Base-by-base conservation (phyloP, 2,888 invertebrate species). In the Hoplodrina blanda region DNA sequence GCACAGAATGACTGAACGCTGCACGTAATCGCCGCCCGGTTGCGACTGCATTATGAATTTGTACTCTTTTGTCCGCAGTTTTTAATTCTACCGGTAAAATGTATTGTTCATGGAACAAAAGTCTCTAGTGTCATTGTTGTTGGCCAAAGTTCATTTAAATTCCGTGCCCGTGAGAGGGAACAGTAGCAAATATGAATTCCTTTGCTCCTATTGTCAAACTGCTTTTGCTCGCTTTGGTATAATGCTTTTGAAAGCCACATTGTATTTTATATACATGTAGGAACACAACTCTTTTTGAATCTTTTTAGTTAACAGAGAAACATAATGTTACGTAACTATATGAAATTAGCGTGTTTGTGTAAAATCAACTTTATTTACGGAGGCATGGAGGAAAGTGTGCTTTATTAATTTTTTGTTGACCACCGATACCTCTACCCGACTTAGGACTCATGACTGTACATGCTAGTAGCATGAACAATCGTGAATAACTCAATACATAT, bases 91-190 rank as follows among this genome's bases (percentile, higher is more conserved):
- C 94, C 94, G 92, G 95, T 92, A 92, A 94, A 95, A 94, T 94
- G 94, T 94, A 95, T 95, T 95, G 95, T 95, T 94, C 93, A 87
- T 90, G 90, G 92, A 94, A 96, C 95, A 95, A 95, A 94, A 94
- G 94, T 93, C 91, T 90, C 91, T 90, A 92, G 93, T 95, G 94
- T 95, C 95, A 95, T 95, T 95, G 94, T 95, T 94, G 95, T 93
- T 93, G 93, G 93, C 92, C 93, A 95, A 94, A 95, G 95, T 95
- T 95, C 95, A 95, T 95, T 95, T 95, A 94, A 94, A 95, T 95
- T 95, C 95, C 90, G 90, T 87, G 90, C 91, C 92, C 91, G 94
- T 94, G 93, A 94, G 94, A 93, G 93, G 90, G 92, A 94, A 94
- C 95, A 92, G 94, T 94, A 92, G 94, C 94, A 94, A 95, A 95